Evolutionary conservation across 2,113 vertebrate genomes (phyloP), one percentile per base, ranked within the genome.

Genomic region (Cairina moschata): DNA sequence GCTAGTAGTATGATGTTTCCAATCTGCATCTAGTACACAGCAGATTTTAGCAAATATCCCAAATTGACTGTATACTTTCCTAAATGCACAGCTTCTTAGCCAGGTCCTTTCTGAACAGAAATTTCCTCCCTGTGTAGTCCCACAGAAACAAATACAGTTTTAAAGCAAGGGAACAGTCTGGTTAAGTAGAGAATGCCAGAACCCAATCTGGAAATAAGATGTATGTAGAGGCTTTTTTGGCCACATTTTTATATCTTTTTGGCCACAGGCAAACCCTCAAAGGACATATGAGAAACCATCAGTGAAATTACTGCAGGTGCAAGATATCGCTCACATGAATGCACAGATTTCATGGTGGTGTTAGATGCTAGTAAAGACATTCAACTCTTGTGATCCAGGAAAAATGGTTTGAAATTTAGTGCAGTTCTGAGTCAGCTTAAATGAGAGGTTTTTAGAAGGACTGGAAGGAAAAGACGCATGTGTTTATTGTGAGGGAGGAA

Each of bases 301-400:
- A 87, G 68, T 91, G 78, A 94, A 92, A 94, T 85, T 82, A 79
- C 83, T 69, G 87, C 89, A 95, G 93, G 94, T 96, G 95, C 89
- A 95, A 77, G 58, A 73, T 89, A 66, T 50, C 2, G 0, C 55
- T 73, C 55, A 50, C 28, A 54, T 73, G 67, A 91, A 85, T 50
- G 71, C 20, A 50, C 4, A 63, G 59, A 76, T 93, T 89, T 96
- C 46, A 44, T 48, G 56, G 75, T 83, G 46, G 9, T 77, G 82
- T 83, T 63, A 73, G 58, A 71, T 56, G 11, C 52, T 86, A 28
- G 78, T 44, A 83, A 65, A 91, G 72, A 36, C 13, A 80, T 88
- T 55, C 8, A 58, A 2, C n/a, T 75, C 26, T 75, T 75, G 40
- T 78, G 68, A 88, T 74, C 34, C 42, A 40, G 29, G 54, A 74